Percentiles rank a stretch among this genome's conserved stretches.
phyloP scores from a whole-genome alignment of 2,113 vertebrate genomes.

The Strigops habroptila region DNA sequence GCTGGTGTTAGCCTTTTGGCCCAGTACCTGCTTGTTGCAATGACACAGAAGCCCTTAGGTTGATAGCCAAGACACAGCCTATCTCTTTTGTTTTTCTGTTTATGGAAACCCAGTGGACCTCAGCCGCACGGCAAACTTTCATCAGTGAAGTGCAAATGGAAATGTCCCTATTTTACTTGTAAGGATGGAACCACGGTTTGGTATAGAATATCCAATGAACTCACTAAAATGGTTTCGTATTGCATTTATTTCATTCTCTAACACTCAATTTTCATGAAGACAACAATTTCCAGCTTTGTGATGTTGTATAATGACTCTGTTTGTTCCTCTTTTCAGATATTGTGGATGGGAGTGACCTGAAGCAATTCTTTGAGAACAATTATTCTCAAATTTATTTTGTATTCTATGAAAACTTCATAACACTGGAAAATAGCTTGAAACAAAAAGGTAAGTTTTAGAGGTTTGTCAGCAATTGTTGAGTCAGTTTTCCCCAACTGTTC shows the following conservation, averaged over 20 bases:
- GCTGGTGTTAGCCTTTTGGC: neutral
- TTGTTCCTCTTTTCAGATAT: conserved; percentile 79
- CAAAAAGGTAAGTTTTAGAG: conserved; percentile 87
- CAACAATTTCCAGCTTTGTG: neutral
- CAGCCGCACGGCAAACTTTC: neutral
- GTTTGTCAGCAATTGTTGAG: neutral
- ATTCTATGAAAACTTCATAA: conserved; percentile 99
- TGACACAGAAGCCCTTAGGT: neutral
- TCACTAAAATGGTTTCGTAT: neutral
- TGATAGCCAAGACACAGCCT: neutral
- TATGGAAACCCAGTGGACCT: neutral
- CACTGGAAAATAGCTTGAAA: conserved; percentile 98
- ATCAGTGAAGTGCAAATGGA: neutral
- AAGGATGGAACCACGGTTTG: neutral
- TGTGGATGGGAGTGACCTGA: conserved; percentile 91
- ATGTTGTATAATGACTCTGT: neutral
- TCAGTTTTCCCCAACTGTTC: neutral
- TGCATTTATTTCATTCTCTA: neutral
- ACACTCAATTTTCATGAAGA: neutral
- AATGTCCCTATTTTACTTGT: neutral
- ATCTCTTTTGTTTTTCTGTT: too few species aligned
- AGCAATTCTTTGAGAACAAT: conserved; percentile 95
- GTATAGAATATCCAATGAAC: neutral
- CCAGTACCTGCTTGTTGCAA: neutral
- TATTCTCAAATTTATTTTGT: conserved; percentile 99